Evolutionary conservation across 30 jellyfish, hydroid and myxozoan genomes (phyloP).

Genomic region (Aurelia aurita): DNA sequence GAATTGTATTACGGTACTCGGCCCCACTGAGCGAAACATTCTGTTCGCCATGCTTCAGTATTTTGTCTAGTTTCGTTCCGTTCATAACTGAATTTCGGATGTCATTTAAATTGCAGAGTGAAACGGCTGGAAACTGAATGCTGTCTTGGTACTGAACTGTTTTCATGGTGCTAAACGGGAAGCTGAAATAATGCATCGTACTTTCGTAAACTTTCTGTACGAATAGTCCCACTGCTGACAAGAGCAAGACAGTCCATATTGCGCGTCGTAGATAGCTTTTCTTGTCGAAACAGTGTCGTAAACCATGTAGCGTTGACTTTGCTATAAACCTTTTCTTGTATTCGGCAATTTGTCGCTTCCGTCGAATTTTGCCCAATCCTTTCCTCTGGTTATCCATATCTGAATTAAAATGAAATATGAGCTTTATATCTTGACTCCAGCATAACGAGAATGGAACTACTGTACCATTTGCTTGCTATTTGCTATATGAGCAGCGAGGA

Average conservation of each 20-base stretch:
- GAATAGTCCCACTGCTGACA: conserved; percentile 72
- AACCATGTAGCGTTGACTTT: conserved; percentile 89
- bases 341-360: conserved; percentile 56
- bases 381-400: conserved; percentile 42
- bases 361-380: conserved; percentile 13
- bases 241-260: conserved; percentile 80
- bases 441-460: too few species aligned
- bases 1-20: conserved; percentile 78
- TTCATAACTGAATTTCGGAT: conserved; percentile 77
- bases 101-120: conserved; percentile 93
- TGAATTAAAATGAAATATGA: not conserved
- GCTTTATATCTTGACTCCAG: too few species aligned
- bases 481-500: too few species aligned
- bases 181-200: conserved; percentile 65
- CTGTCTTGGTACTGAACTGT: conserved; percentile 73
- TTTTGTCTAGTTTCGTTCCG: conserved; percentile 79
- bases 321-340: conserved; percentile 65
- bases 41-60: conserved; percentile 6
- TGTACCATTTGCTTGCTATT: too few species aligned
- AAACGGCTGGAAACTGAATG: conserved; percentile 95
- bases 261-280: conserved; percentile 82
- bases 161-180: conserved; percentile 87
- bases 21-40: conserved; percentile 69
- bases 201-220: conserved; percentile 87
- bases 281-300: conserved; percentile 83